Conservation (phyloP, 2,113 vertebrate species). For the Daubentonia madagascariensis region DNA sequence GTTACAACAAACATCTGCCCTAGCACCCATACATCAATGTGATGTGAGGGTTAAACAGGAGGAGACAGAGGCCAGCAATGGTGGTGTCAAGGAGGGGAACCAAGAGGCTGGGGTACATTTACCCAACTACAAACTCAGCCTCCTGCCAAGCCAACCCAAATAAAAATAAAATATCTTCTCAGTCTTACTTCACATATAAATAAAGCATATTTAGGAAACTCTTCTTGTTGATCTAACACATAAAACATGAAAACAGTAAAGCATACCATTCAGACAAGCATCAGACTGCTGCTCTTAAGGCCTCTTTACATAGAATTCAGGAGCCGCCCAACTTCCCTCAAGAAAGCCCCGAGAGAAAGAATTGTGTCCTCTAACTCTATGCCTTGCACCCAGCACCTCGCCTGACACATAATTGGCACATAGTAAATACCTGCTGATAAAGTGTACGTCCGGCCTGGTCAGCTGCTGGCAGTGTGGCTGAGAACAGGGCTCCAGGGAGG, state of each 20-base stretch:
- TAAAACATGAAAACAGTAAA: background rate
- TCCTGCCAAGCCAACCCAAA: background rate
- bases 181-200: background rate
- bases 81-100: too few relatives aligned
- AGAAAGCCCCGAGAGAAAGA: background rate
- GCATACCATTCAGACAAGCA: background rate
- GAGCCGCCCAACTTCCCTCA: background rate
- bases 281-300: background rate
- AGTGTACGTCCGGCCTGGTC: background rate
- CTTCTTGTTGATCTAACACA: background rate
- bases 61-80: background rate
- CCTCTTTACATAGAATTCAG: background rate
- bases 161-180: background rate
- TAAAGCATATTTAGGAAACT: background rate
- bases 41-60: background rate
- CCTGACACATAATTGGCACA: background rate
- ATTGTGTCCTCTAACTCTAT: background rate
- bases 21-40: background rate
- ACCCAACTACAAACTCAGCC: background rate
- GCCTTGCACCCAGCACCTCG: background rate
- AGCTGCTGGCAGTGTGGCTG: background rate
- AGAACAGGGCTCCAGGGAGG: background rate
- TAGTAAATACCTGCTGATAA: background rate
- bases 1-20: background rate
- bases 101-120: background rate